Percentiles rank a stretch among this genome's conserved stretches.
These are phyloP conservation scores for Thunnus albacares DNA, from an alignment of 2,797 vertebrate genomes.

Conservation along the genomic window DNA sequence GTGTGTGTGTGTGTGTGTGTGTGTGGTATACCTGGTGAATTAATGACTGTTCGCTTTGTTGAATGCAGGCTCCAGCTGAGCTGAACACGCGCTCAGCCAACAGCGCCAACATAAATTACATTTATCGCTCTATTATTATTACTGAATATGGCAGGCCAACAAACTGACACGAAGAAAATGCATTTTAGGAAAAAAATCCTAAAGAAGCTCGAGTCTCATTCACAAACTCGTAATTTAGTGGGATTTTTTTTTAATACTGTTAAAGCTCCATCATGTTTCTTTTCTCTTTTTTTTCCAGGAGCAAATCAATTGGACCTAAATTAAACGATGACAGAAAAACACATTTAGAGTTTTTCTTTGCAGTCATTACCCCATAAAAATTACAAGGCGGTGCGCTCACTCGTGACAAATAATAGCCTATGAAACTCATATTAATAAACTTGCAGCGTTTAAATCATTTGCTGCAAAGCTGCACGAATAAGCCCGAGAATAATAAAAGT, in stretches of 20 bases:
- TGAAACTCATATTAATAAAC: not conserved
- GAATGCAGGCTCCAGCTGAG: conserved; percentile 77
- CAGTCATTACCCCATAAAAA: conserved; percentile 37
- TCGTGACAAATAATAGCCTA: conserved; percentile 20
- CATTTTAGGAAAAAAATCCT: conserved; percentile 32
- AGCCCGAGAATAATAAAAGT: not conserved
- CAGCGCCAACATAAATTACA: conserved; percentile 75
- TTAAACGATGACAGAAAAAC: conserved; percentile 51
- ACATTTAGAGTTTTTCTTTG: conserved; percentile 23
- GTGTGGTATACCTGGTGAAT: conserved; percentile 73
- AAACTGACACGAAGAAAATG: conserved; percentile 54
- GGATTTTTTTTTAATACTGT: conserved; percentile 1
- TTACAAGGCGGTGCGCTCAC: conserved; percentile 13
- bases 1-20: conserved; percentile 34
- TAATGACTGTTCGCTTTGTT: conserved; percentile 75
- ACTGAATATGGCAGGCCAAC: conserved; percentile 70
- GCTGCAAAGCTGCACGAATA: not conserved
- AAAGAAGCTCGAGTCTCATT: conserved; percentile 34
- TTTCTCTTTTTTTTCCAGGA: not conserved
- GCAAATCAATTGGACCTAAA: conserved; percentile 27
- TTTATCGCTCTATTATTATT: conserved; percentile 78
- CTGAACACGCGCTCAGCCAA: conserved; percentile 72
- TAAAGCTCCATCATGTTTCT: not conserved
- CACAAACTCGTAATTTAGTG: conserved; percentile 36
- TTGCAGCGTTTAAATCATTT: conserved; percentile 5